Base-by-base conservation (phyloP, 2,888 invertebrate genomes). In the Xanthorhoe designata region DNA sequence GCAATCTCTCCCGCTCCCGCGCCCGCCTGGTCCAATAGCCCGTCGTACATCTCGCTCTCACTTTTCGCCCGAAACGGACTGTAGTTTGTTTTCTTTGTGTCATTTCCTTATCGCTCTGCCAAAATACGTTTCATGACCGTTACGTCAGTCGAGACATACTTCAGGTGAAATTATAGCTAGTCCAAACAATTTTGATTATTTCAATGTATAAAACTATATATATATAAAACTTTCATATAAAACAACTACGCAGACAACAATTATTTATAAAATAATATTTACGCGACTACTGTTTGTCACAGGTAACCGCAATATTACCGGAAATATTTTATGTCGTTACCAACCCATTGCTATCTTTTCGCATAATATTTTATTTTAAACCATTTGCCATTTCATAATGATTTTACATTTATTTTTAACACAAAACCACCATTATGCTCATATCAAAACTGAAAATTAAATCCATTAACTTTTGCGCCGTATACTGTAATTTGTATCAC, bases 41-140 rank as follows among this genome's bases (percentile, higher is more conserved):
- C 59, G 24, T 75, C 68, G 75, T 57, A 68, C 74, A 66, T 71
- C 77, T 75, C 77, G 78, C 81, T 81, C 81, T 86, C 86, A 87
- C 90, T 91, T 89, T 89, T 91, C 90, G 85, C 81, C 87, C 86
- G 84, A 79, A 82, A 78, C 87, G 86, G 86, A 88, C 90, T 87
- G 87, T 90, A 91, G 89, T 92, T 92, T 92, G 90, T 93, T 94
- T 92, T 92, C 92, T 92, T 91, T 89, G 89, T 91, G 90, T 90
- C 91, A 91, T 94, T 93, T 94, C 90, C 93, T 94, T 94, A 94
- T 94, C 93, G 89, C 84, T 83, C 86, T 92, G 92, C 93, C 92
- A 93, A 94, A 93, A 94, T 92, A 91, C 90, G 88, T 90, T 91
- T 88, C 91, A 91, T 89, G 91, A 89, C 90, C 86, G 86, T 92